Conservation (phyloP, 2,113 vertebrate species). For the Coptodon bakossiorum region DNA sequence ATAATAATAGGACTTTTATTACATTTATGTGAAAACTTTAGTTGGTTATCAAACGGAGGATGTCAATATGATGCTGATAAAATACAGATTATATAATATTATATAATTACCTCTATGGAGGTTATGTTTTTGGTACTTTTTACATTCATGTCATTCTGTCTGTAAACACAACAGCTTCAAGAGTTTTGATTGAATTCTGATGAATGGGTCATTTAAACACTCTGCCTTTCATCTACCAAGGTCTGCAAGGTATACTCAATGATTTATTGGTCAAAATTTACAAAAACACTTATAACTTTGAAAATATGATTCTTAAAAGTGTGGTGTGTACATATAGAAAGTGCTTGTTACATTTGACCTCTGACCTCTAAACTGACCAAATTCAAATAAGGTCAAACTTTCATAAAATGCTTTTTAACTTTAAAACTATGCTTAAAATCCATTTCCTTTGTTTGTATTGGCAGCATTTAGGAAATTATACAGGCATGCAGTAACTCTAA, state of each 20-base stretch:
- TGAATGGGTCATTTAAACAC: not conserved
- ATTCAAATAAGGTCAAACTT: not conserved
- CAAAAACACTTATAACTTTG: too few relatives aligned
- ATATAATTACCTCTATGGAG: not conserved
- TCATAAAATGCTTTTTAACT: not conserved
- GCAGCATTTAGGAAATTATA: not conserved
- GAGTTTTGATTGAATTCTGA: not conserved
- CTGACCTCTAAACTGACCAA: not conserved
- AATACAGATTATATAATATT: not conserved
- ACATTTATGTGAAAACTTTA: not conserved
- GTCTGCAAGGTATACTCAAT: not conserved
- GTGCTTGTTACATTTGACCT: not conserved
- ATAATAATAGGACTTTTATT: not conserved
- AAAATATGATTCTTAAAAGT: not conserved
- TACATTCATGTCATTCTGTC: not conserved
- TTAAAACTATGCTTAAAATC: not conserved
- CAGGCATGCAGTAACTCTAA: not conserved
- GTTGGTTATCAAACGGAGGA: not conserved
- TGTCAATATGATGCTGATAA: not conserved
- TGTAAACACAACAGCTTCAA: not conserved
- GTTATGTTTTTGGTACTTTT: not conserved
- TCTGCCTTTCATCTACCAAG: not conserved
- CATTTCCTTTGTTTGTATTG: not conserved
- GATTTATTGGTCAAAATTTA: not conserved
- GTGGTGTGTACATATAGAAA: not conserved